Conservation (phyloP, 2,113 vertebrate species). For the Hylia prasina region DNA sequence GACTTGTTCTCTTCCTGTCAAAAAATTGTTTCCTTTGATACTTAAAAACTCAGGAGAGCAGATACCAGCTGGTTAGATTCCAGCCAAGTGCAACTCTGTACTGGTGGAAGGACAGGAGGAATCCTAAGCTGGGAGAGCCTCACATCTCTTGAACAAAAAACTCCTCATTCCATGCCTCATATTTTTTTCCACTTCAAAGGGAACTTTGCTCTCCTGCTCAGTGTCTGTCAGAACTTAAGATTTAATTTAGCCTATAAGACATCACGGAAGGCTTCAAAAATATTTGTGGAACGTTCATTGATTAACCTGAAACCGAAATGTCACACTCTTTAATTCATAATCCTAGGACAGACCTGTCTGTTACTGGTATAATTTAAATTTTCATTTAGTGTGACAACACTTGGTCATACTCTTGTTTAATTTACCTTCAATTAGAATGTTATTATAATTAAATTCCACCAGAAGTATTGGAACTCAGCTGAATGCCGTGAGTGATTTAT, state of each 20-base stretch:
- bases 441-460: constrained; percentile 41
- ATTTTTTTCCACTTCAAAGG: not conserved
- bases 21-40: not conserved
- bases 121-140: not conserved
- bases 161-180: not conserved
- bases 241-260: not conserved
- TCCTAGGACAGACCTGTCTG: not conserved
- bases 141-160: not conserved
- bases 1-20: not conserved
- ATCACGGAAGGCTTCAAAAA: not conserved
- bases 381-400: constrained; percentile 9
- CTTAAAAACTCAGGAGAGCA: not conserved
- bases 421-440: constrained; percentile 48
- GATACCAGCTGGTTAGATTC: not conserved
- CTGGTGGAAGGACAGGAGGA: not conserved
- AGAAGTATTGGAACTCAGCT: not conserved
- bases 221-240: not conserved
- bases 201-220: not conserved
- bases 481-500: not conserved
- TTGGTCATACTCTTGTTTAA: constrained; percentile 31
- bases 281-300: constrained; percentile 4
- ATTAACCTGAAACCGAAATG: constrained; percentile 38
- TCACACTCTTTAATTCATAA: not conserved
- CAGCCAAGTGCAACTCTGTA: not conserved
- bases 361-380: constrained; percentile 26